Evolutionary conservation across 2,797 vertebrate genomes (phyloP), one percentile per base, ranked within the genome.

Genomic region (Falco naumanni): DNA sequence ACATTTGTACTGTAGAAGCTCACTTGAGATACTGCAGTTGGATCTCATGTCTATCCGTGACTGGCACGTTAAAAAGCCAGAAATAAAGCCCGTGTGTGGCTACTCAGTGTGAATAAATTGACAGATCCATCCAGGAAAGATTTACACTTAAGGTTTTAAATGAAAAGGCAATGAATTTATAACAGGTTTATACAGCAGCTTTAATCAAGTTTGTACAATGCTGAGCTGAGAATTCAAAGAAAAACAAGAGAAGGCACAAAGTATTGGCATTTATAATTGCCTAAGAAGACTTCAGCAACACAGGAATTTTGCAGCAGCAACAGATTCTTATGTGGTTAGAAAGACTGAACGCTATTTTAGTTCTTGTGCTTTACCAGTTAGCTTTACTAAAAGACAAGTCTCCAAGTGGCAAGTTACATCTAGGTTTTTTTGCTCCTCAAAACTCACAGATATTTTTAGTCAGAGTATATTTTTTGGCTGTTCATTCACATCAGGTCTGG

Each of bases 121-220:
- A 97, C 91, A 95, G 94, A 96, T 96, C 93, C 76, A 72, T 90
- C 85, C 92, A 88, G 91, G 75, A 94, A 94, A 95, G 94, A 96
- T 97, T 94, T 95, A 95, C 95, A 93, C 89, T 70, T 83, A 95
- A 96, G 80, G 72, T 64, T 94, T 95, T 93, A 97, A 96, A 96
- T 95, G 80, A 93, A 37, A 96, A 96, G 60, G 75, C 94, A 94
- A 88, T 97, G 95, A 93, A 96, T 97, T 96, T 95, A 89, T 96
- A 96, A 96, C 88, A 96, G 93, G 95, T 97, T 97, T 97, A 97
- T 94, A 89, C 34, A 90, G 70, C 33, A 84, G 59, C 87, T 93
- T 94, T 88, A 95, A 94, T 87, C 69, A 88, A 57, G 72, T 95
- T 84, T 91, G 53, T 81, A 76, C 84, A 85, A 78, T 56, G 59